These are phyloP conservation scores for Harpalus rubripes DNA, from an alignment of 2,888 invertebrate genomes.

Conservation along the genomic window DNA sequence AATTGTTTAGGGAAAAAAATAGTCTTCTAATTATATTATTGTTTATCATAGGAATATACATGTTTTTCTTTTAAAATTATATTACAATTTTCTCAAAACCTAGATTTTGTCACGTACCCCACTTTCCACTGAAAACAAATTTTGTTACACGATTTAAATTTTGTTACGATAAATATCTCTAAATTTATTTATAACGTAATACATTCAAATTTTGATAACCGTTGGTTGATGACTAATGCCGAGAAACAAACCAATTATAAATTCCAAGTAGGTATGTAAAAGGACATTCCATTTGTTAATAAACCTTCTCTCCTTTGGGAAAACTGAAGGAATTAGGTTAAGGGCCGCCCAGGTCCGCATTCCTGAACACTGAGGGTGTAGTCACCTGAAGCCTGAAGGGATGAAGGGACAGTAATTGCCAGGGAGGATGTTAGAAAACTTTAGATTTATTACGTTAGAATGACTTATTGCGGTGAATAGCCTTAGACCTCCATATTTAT, in stretches of 20 bases:
- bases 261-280: background rate
- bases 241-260: background rate
- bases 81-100: no score
- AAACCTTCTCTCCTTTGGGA: slow-evolving; percentile 23
- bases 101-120: no score
- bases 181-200: no score
- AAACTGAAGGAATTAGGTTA: slow-evolving; percentile 25
- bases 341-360: slow-evolving; percentile 6
- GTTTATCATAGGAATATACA: no score
- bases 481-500: no score
- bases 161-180: no score
- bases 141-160: no score
- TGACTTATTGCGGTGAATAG: background rate
- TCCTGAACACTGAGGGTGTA: slow-evolving; percentile 18
- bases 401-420: background rate
- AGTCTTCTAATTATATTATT: no score
- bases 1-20: no score
- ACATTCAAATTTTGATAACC: no score
- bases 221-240: background rate
- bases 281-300: slow-evolving; percentile 15
- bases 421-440: background rate
- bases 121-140: no score
- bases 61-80: no score
- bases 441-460: background rate
- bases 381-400: background rate